These are phyloP conservation scores for Magallana gigas DNA, from an alignment of 1,140 invertebrate genomes.

Conservation along the genomic window DNA sequence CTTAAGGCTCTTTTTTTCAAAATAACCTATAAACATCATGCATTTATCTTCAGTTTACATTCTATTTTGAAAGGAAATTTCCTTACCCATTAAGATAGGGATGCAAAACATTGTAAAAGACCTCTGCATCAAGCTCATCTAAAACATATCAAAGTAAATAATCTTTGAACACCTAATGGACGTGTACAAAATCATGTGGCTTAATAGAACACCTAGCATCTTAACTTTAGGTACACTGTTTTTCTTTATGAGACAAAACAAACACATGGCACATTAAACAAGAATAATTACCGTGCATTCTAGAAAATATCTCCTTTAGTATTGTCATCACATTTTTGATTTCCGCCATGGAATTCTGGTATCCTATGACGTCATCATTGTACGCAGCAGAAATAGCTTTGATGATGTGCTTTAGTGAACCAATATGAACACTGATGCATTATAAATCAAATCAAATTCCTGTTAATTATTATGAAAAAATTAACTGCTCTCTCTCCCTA, in stretches of 20 bases:
- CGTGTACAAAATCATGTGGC: too few species aligned
- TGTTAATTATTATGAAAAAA: neutral
- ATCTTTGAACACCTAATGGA: too few species aligned
- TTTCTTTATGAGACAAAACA: neutral
- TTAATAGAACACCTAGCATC: too few species aligned
- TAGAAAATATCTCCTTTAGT: constrained; percentile 63
- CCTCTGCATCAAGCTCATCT: constrained; percentile 69
- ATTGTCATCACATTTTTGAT: constrained; percentile 56
- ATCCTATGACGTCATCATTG: constrained; percentile 47
- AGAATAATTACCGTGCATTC: constrained; percentile 68
- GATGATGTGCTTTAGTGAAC: constrained; percentile 58
- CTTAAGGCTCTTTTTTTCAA: too few species aligned
- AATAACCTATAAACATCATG: too few species aligned
- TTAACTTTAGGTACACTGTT: neutral
- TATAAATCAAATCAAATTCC: neutral
- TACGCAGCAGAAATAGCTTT: constrained; percentile 54
- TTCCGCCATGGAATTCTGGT: constrained; percentile 49
- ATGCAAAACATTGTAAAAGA: constrained; percentile 70
- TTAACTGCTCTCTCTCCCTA: too few species aligned
- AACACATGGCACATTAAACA: too few species aligned
- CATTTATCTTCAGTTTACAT: too few species aligned
- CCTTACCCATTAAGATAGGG: constrained; percentile 73
- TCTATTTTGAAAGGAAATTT: too few species aligned
- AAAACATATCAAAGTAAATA: constrained; percentile 22
- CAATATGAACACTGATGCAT: neutral